A percentile compares a stretch with the other conserved stretches of the same genome.
phyloP scores from a whole-genome alignment of 1,140 invertebrate species.

The Penaeus japonicus region DNA sequence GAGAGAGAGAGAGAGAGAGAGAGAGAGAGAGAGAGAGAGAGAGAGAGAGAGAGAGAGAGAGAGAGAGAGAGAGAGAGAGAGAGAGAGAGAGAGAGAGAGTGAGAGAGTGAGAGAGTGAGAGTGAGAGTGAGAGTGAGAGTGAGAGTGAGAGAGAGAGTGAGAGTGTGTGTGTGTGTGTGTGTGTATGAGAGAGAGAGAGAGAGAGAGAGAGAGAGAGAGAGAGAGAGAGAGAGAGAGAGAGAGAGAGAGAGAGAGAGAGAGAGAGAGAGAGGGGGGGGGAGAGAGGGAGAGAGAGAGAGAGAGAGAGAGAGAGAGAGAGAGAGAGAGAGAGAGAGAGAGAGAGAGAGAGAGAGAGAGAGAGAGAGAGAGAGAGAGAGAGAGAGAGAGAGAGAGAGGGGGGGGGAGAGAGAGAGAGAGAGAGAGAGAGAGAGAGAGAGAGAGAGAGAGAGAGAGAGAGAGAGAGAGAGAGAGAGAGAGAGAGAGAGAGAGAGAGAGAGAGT shows the following conservation, averaged over 20 bases:
- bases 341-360: neutral
- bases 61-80: neutral
- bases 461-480: neutral
- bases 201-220: neutral
- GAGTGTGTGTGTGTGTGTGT: too few relatives aligned
- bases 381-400: neutral
- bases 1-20: neutral
- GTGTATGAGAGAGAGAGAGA: too few relatives aligned
- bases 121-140: neutral
- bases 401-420: neutral
- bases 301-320: too few relatives aligned
- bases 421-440: neutral
- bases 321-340: neutral
- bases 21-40: neutral
- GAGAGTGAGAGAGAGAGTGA: neutral
- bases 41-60: neutral
- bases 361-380: neutral
- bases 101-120: conserved; percentile 4
- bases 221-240: conserved; percentile 9
- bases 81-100: neutral
- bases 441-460: neutral
- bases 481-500: too few relatives aligned
- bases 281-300: too few relatives aligned
- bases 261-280: neutral
- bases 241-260: neutral